These are phyloP conservation scores for Liparis tanakae DNA, from an alignment of 2,797 vertebrate genomes.

Conservation along the genomic window DNA sequence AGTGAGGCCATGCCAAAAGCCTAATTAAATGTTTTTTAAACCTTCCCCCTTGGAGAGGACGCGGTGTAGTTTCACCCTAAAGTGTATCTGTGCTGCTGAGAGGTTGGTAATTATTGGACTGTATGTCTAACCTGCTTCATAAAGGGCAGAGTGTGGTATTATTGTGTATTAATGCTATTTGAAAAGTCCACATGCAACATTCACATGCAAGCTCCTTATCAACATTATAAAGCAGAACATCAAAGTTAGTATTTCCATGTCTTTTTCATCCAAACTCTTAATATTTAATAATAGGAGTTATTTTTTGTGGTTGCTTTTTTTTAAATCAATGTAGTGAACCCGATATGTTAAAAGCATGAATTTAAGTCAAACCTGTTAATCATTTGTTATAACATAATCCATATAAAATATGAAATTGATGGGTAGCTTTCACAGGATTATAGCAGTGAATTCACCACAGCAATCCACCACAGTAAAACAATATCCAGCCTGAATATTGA, in stretches of 20 bases:
- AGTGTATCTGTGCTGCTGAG: conserved; percentile 43
- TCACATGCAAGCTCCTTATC: neutral
- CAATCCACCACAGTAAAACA: conserved; percentile 1
- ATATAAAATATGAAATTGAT: neutral
- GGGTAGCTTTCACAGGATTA: conserved; percentile 10
- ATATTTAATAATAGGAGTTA: neutral
- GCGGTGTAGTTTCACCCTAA: conserved; percentile 61
- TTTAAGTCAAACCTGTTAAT: neutral
- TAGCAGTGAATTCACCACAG: neutral
- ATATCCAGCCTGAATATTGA: conserved; percentile 21
- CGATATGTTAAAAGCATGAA: neutral
- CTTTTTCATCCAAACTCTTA: neutral
- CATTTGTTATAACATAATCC: neutral
- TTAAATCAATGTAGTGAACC: neutral
- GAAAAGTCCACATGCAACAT: neutral
- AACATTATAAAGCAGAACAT: neutral
- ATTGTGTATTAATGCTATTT: neutral
- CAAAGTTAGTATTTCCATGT: neutral
- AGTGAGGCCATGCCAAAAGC: conserved; percentile 79
- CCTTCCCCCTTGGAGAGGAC: conserved; percentile 77
- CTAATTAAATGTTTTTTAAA: conserved; percentile 84
- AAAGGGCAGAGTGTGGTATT: conserved; percentile 17
- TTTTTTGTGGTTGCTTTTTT: neutral
- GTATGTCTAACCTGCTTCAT: conserved; percentile 18
- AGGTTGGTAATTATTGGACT: conserved; percentile 50